These are phyloP conservation scores for Ariopsis seemanni DNA, from an alignment of 2,113 vertebrate species.

Conservation along the genomic window DNA sequence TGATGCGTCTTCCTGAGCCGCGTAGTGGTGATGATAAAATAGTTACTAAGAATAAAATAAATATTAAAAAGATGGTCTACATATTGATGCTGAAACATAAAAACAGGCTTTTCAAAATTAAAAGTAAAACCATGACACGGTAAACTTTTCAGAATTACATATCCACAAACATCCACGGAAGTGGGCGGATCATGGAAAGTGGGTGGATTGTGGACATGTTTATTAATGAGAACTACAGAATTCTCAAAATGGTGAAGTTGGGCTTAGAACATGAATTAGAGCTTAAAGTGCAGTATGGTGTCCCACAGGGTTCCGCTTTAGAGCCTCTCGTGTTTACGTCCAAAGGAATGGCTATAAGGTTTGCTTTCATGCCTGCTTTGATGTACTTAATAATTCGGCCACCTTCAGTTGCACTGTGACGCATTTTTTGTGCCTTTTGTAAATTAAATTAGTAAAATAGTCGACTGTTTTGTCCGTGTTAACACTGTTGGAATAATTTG, in stretches of 20 bases:
- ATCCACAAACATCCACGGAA: not conserved
- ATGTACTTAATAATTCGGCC: not conserved
- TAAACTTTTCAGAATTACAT: not conserved
- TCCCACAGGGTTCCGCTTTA: not conserved
- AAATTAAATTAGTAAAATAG: not conserved
- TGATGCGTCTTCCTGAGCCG: too few relatives aligned
- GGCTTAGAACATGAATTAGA: not conserved
- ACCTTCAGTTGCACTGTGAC: not conserved
- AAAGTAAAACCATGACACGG: not conserved
- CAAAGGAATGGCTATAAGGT: too few relatives aligned
- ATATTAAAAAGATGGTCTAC: too few relatives aligned
- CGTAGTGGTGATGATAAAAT: too few relatives aligned
- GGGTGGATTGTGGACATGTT: not conserved
- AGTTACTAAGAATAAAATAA: too few relatives aligned
- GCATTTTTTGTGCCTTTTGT: not conserved
- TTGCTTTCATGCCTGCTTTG: not conserved
- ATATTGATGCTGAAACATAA: not conserved
- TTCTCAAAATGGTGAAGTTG: not conserved
- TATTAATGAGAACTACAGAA: not conserved
- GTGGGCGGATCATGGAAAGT: not conserved
- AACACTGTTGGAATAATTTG: not conserved
- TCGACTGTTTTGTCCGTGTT: not conserved
- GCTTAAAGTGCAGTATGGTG: not conserved
- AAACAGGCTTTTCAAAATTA: too few relatives aligned
- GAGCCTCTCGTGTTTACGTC: not conserved